These are phyloP conservation scores for Xestobium rufovillosum DNA, from an alignment of 2,888 invertebrate genomes.

Conservation along the genomic window DNA sequence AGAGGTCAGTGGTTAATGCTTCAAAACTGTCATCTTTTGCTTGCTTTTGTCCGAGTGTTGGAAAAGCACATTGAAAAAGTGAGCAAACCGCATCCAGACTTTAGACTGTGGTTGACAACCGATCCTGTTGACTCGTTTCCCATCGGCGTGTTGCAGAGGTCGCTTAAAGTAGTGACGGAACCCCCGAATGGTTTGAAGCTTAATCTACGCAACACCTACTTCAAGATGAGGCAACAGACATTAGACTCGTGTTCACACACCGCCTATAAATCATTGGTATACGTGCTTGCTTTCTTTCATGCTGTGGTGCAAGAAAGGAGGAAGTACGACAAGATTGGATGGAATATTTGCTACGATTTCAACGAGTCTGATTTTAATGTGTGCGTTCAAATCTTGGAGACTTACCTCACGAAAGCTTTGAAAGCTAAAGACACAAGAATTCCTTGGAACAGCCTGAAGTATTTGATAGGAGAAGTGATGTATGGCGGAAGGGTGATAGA, in stretches of 20 bases:
- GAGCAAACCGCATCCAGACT: constrained; percentile 79
- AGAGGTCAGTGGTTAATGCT: constrained; percentile 88
- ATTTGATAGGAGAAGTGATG: constrained; percentile 92
- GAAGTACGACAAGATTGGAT: constrained; percentile 90
- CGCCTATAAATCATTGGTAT: constrained; percentile 74
- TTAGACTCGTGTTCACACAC: constrained; percentile 68
- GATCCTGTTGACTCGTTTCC: constrained; percentile 83
- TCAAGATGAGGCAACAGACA: constrained; percentile 70
- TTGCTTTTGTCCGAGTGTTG: constrained; percentile 68
- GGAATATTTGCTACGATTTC: constrained; percentile 92
- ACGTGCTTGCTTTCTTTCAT: constrained; percentile 87
- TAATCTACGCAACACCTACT: constrained; percentile 81
- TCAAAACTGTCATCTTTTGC: constrained; percentile 84
- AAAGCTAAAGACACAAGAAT: constrained; percentile 54
- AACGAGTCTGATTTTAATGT: constrained; percentile 89
- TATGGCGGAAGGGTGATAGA: constrained; percentile 92
- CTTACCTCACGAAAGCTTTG: constrained; percentile 69
- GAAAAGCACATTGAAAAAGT: constrained; percentile 79
- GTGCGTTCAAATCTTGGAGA: constrained; percentile 76
- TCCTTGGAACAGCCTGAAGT: constrained; percentile 88
- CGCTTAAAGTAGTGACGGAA: constrained; percentile 74
- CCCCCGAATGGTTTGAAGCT: constrained; percentile 86
- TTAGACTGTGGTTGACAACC: constrained; percentile 88
- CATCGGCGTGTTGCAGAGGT: constrained; percentile 67
- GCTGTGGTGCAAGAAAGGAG: constrained; percentile 87